phyloP scores from a whole-genome alignment of 2,888 invertebrate species.

The Zelleria hepariella region DNA sequence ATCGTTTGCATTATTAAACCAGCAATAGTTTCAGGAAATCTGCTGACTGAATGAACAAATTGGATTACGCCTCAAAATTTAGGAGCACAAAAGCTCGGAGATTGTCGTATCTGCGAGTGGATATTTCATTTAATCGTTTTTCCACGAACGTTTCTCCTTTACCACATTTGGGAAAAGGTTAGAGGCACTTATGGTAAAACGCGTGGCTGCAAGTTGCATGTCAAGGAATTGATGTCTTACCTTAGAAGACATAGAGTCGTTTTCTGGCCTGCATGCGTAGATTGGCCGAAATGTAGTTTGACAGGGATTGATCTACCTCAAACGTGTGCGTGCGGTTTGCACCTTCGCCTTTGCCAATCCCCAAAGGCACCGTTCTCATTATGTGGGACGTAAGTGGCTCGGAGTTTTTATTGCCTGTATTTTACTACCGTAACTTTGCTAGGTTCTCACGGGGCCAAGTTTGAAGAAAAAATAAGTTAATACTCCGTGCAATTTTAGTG shows the following conservation, averaged over 20 bases:
- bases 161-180: background rate
- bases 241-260: background rate
- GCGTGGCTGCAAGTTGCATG: background rate
- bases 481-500: too few relatives aligned
- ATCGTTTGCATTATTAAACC: too few relatives aligned
- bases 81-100: background rate
- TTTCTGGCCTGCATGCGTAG: background rate
- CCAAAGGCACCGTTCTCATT: background rate
- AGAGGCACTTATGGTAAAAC: background rate
- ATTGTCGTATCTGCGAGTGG: background rate
- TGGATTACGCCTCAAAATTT: too few relatives aligned
- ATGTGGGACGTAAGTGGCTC: background rate
- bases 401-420: background rate
- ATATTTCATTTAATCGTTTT: too few relatives aligned
- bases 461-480: too few relatives aligned
- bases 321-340: background rate
- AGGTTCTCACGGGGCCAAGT: background rate
- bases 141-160: background rate
- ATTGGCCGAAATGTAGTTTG: background rate
- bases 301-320: slow-evolving; percentile 2
- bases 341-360: background rate
- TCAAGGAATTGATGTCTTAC: background rate
- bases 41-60: too few relatives aligned
- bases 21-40: too few relatives aligned
- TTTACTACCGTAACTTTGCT: background rate